Evolutionary conservation across 2,888 invertebrate genomes (phyloP).

Genomic region (Noctua janthina): DNA sequence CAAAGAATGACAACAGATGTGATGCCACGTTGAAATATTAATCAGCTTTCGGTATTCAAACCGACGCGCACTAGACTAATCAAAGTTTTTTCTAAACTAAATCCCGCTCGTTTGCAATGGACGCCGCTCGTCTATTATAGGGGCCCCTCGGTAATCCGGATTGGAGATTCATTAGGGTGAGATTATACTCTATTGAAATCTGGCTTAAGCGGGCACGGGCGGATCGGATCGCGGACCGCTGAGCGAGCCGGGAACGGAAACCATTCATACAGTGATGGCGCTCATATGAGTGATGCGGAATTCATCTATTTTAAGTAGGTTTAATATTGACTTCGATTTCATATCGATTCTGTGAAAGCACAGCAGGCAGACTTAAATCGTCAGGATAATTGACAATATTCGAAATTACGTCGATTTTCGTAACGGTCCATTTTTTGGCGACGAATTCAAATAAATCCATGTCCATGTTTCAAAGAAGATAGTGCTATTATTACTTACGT

Average conservation of each 20-base stretch:
- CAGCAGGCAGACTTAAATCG: background rate
- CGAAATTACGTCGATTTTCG: background rate
- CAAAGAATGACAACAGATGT: conserved; percentile 38
- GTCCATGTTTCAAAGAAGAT: background rate
- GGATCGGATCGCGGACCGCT: conserved; percentile 73
- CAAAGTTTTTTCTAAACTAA: conserved; percentile 87
- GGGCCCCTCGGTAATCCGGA: conserved; percentile 88
- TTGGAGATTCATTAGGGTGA: conserved; percentile 90
- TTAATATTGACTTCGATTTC: conserved; percentile 43
- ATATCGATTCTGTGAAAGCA: conserved; percentile 17
- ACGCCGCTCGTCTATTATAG: conserved; percentile 83
- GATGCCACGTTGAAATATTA: conserved; percentile 26
- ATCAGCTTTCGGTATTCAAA: conserved; percentile 56
- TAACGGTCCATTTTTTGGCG: background rate
- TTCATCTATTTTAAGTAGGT: conserved; percentile 57
- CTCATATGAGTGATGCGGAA: conserved; percentile 53
- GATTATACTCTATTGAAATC: conserved; percentile 91
- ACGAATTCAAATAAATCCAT: background rate
- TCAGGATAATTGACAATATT: background rate
- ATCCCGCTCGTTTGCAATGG: conserved; percentile 84
- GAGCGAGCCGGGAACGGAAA: conserved; percentile 32
- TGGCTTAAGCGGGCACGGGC: conserved; percentile 84
- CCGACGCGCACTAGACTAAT: conserved; percentile 78
- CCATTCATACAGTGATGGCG: conserved; percentile 57
- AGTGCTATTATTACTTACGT: background rate